Evolutionary conservation across 1,140 invertebrate species (phyloP), one percentile per base, ranked within the genome.

Genomic region (Pararge aegeria): DNA sequence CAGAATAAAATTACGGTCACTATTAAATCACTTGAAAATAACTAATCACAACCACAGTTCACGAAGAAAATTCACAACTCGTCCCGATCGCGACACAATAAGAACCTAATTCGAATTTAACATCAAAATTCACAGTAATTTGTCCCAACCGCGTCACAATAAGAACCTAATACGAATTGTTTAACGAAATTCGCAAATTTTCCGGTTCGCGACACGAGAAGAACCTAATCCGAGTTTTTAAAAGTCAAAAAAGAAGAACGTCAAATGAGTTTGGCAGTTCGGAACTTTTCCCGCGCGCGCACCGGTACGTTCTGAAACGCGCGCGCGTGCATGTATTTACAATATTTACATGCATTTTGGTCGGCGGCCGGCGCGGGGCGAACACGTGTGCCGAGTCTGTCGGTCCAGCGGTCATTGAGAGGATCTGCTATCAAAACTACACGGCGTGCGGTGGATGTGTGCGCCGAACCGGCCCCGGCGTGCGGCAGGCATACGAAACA

Each of bases 381-480:
- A 55, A 71, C 67, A 83, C 86, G 87, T 89, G 88, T 89, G 83
- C 75, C 76, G 79, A 72, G 80, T 73, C 78, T 78, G 76, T 86
- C 78, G 83, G 87, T 83, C 88, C 83, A 84, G 78, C 88, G 88
- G 88, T 88, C 88, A 90, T 90, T 90, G 88, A 90, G 73, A 69
- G 77, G 75, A 81, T 87, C 44, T 21, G 79, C 80, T 83, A 85
- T 87, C 86, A 89, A 83, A 85, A 85, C 77, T 87, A 85, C 79
- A 79, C 74, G 67, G 71, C 70, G 73, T 66, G 70, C 67, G 68
- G 65, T 78, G 73, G 75, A 78, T 82, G 81, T 84, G 83, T 84
- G 81, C 80, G 81, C 67, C 64, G 74, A 85, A 84, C 83, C 83
- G 84, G 84, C 82, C 76, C 66, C 64, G 75, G 72, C 18, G 72